These are phyloP conservation scores for Empidonax alnorum DNA, from an alignment of 2,113 vertebrate genomes.

Conservation along the genomic window DNA sequence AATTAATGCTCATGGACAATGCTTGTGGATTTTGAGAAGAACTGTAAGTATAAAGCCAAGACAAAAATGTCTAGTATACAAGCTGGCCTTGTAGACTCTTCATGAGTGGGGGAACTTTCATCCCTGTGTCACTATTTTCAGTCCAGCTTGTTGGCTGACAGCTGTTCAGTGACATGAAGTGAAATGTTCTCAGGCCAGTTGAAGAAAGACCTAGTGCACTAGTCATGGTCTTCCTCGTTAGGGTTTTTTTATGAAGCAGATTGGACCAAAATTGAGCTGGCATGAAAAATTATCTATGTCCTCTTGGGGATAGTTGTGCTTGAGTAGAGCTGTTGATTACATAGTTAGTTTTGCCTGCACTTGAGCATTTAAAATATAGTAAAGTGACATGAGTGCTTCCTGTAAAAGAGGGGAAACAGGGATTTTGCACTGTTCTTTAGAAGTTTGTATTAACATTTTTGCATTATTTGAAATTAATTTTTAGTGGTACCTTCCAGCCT, in stretches of 20 bases:
- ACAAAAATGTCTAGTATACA: background rate
- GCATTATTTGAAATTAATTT: background rate
- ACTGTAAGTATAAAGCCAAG: background rate
- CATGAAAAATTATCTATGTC: background rate
- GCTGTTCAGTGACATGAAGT: background rate
- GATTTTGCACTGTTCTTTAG: background rate
- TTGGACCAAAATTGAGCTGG: background rate
- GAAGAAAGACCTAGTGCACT: background rate
- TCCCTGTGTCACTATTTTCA: rapidly evolving
- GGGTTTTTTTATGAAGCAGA: background rate
- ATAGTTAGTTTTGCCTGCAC: background rate
- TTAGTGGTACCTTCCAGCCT: background rate
- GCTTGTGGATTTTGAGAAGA: background rate
- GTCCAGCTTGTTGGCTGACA: background rate
- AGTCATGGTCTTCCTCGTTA: background rate
- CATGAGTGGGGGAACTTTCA: background rate
- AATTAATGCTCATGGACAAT: background rate
- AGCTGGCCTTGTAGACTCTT: background rate
- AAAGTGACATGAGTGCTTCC: background rate
- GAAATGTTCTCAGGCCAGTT: background rate
- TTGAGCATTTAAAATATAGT: background rate
- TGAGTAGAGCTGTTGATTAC: background rate
- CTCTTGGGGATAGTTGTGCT: background rate
- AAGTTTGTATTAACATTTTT: background rate
- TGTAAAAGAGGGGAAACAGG: background rate